Percentiles rank a stretch among this genome's conserved stretches.
These are phyloP conservation scores for Aix galericulata DNA, from an alignment of 2,113 vertebrate genomes.

Conservation along the genomic window DNA sequence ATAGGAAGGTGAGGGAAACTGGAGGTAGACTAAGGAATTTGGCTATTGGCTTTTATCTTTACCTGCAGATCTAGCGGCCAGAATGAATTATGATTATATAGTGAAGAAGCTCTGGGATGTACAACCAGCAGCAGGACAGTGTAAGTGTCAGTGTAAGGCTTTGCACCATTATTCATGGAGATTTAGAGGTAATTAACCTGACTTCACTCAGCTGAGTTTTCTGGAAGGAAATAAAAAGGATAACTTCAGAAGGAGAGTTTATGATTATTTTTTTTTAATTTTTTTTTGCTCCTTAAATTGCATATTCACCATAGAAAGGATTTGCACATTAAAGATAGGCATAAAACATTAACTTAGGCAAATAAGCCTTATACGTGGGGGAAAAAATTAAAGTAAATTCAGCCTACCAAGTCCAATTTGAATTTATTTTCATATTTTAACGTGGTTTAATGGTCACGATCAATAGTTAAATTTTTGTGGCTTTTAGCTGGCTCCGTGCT, in stretches of 20 bases:
- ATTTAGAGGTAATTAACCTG: conserved; percentile 59
- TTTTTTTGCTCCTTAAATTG: not conserved
- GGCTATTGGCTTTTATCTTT: conserved; percentile 43
- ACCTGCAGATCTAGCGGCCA: conserved; percentile 50
- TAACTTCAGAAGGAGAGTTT: conserved; percentile 21
- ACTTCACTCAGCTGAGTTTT: conserved; percentile 50
- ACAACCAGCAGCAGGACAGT: conserved; percentile 39
- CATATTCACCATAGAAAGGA: conserved; percentile 25
- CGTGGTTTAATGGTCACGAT: not conserved
- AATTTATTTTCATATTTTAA: conserved; percentile 45
- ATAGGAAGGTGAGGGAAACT: conserved; percentile 41
- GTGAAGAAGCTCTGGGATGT: conserved; percentile 40
- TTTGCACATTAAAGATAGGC: conserved; percentile 45
- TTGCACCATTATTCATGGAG: conserved; percentile 49
- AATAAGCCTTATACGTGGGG: not conserved
- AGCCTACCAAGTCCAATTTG: not conserved
- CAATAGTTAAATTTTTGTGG: not conserved
- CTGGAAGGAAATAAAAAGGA: conserved; percentile 29
- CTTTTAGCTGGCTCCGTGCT: not conserved
- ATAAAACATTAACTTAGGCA: conserved; percentile 48
- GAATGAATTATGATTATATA: conserved; percentile 63
- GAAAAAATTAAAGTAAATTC: conserved; percentile 18
- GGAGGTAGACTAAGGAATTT: conserved; percentile 8
- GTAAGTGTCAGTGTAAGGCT: conserved; percentile 42
- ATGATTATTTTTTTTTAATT: not conserved